A percentile compares a stretch with the other conserved stretches of the same genome.
Evolutionary conservation across 2,113 vertebrate genomes (phyloP).

Genomic region (Mus musculus): DNA sequence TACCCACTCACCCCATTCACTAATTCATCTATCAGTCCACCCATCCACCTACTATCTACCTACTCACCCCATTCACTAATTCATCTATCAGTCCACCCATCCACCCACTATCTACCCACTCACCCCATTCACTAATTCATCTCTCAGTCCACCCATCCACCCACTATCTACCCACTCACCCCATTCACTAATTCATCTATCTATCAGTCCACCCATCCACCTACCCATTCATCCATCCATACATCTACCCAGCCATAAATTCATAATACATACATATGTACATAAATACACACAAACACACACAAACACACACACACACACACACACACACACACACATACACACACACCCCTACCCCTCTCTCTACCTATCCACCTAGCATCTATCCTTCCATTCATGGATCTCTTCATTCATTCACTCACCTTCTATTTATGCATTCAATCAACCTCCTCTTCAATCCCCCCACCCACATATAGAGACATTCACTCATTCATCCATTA

Average conservation of each 20-base stretch:
- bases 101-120: background rate
- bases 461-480: too few relatives aligned
- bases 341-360: too few relatives aligned
- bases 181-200: fast-evolving
- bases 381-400: background rate
- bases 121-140: background rate
- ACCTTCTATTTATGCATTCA: background rate
- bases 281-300: too few relatives aligned
- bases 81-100: background rate
- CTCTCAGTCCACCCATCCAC: background rate
- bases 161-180: background rate
- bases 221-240: background rate
- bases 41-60: background rate
- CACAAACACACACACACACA: too few relatives aligned
- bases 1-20: background rate
- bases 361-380: background rate
- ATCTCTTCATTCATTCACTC: background rate
- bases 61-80: fast-evolving
- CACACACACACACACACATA: background rate
- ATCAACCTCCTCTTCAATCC: too few relatives aligned
- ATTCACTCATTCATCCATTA: background rate
- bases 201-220: background rate
- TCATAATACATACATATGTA: background rate
- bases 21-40: background rate
- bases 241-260: background rate